Conservation (phyloP, 2,797 vertebrate genomes). For the Otolemur crassicaudatus region DNA sequence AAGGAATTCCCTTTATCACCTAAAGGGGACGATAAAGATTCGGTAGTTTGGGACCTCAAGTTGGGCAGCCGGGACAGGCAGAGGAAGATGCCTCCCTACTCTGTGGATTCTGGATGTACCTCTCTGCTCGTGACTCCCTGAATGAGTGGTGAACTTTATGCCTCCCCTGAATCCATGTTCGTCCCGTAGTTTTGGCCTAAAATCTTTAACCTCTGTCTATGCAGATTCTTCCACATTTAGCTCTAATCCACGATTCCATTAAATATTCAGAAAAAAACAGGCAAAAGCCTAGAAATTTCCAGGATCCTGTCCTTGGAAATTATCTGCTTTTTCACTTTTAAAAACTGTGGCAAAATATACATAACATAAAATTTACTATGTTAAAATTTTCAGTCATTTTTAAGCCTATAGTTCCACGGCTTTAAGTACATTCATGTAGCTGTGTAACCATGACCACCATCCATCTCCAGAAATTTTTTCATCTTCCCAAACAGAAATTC, state of each 20-base stretch:
- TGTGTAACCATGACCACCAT: neutral
- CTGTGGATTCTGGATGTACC: rapidly evolving
- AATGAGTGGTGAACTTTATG: neutral
- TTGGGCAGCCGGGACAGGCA: neutral
- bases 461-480: neutral
- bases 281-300: neutral
- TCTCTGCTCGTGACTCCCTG: neutral
- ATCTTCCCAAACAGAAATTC: neutral
- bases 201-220: neutral
- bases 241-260: neutral
- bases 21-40: neutral
- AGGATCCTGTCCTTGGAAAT: neutral
- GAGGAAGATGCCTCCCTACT: neutral
- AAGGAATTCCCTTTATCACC: neutral
- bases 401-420: neutral
- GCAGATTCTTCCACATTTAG: neutral
- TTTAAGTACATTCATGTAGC: neutral
- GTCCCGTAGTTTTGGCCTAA: no score
- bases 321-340: neutral
- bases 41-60: neutral
- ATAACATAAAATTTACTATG: neutral
- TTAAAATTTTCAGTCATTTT: neutral
- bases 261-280: neutral
- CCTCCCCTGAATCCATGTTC: neutral
- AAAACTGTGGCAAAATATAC: neutral